Evolutionary conservation across 2,888 invertebrate genomes (phyloP), one percentile per base, ranked within the genome.

Genomic region (Cephus pulcher): DNA sequence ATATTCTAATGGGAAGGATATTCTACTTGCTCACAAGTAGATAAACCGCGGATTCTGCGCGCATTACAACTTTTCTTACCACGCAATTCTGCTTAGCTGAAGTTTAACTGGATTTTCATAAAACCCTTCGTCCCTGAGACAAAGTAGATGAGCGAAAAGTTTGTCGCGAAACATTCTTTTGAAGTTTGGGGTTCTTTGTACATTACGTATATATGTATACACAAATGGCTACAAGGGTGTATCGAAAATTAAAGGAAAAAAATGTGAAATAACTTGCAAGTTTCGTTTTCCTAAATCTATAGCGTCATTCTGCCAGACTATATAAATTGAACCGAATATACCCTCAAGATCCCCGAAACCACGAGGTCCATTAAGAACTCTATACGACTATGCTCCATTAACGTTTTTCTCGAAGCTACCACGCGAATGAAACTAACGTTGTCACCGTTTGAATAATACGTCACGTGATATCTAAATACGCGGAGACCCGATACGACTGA

Each of bases 81-180:
- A 11, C 37, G 34, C 6, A 6, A 30, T 35, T 74, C 74, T 35
- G 32, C 71, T 71, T n/a, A 15, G 23, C 33, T 37, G 11, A 74
- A 74, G 74, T 74, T 74, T 74, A 74, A 74, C 74, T 12, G 74
- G 30, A 74, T 74, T 74, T 74, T 35, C 74, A 34, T 74, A 23
- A 74, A 35, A 74, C 3, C 6, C 2, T 34, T 30, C 35, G 34
- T 56, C 23, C 9, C 2, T 0, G 56, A 56, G 1, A 56, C 23
- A 23, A 23, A 9, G 35, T 35, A 23, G 56, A 23, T 9, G 15
- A 23, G 23, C 56, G 9, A 56, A 56, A 56, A 56, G 9, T 56
- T 56, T 23, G 23, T 9, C 23, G 9, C 9, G 23, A 56, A 23
- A 56, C 9, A 56, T 56, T 56, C 23, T 23, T 2, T 56, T 56